phyloP scores from a whole-genome alignment of 2,888 invertebrate species.

The Eristalis arbustorum region DNA sequence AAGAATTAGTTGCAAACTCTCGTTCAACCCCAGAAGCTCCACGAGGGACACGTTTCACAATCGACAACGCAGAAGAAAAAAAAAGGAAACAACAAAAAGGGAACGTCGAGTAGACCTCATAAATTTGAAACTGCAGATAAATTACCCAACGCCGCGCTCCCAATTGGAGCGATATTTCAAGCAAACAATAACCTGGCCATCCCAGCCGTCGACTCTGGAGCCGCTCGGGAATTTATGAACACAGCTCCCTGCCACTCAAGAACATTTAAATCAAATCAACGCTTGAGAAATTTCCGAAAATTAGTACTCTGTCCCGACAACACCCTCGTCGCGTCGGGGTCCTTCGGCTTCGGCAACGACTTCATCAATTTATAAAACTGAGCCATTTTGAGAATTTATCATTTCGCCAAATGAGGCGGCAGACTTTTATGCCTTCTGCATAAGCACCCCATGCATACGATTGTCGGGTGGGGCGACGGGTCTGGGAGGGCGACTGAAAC shows the following conservation, averaged over 20 bases:
- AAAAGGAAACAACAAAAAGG: background rate
- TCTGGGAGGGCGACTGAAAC: background rate
- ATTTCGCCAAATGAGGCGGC: conserved; percentile 60
- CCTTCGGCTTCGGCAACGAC: background rate
- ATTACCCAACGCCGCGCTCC: conserved; percentile 16
- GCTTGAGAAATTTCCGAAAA: conserved; percentile 39
- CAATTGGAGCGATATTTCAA: conserved; percentile 28
- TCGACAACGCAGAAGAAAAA: background rate
- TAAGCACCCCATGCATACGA: background rate
- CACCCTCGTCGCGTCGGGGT: background rate
- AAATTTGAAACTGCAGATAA: conserved; percentile 15
- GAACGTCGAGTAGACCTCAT: background rate
- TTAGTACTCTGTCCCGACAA: conserved; percentile 26
- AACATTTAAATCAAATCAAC: conserved; percentile 54
- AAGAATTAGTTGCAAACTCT: conserved; percentile 27
- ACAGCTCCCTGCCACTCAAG: conserved; percentile 40
- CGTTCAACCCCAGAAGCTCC: conserved; percentile 35
- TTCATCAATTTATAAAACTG: conserved; percentile 60
- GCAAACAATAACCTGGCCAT: conserved; percentile 1
- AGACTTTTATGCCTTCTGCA: conserved; percentile 31
- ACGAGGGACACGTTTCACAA: conserved; percentile 1
- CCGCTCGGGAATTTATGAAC: conserved; percentile 34
- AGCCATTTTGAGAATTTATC: conserved; percentile 57
- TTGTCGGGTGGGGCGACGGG: background rate
- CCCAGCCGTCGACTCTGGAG: background rate